These are phyloP conservation scores for Mythimna loreyi DNA, from an alignment of 2,888 invertebrate genomes.

Conservation along the genomic window DNA sequence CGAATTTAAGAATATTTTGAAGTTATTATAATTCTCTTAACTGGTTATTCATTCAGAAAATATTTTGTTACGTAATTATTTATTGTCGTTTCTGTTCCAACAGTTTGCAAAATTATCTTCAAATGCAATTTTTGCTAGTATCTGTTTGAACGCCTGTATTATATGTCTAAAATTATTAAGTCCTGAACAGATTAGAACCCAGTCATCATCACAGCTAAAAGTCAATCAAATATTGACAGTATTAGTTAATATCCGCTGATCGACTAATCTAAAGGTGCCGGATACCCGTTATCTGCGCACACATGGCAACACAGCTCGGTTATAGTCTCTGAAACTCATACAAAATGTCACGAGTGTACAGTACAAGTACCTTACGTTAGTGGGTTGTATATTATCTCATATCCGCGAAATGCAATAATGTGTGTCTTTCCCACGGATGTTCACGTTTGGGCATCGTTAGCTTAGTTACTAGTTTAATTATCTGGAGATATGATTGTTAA, in stretches of 20 bases:
- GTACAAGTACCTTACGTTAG: slow-evolving; percentile 45
- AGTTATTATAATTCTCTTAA: slow-evolving; percentile 15
- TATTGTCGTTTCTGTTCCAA: slow-evolving; percentile 1
- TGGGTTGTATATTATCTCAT: slow-evolving; percentile 76
- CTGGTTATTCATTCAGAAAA: not conserved
- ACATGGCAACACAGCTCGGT: slow-evolving; percentile 55
- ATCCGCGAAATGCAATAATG: slow-evolving; percentile 80
- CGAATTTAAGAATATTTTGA: slow-evolving; percentile 27
- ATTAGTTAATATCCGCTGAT: slow-evolving; percentile 76
- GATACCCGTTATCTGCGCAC: slow-evolving; percentile 75
- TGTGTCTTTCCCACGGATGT: slow-evolving; percentile 86
- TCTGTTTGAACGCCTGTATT: no score
- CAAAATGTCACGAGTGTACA: slow-evolving; percentile 53
- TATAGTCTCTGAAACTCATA: slow-evolving; percentile 39
- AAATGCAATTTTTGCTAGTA: no score
- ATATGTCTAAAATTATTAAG: not conserved
- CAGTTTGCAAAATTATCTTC: not conserved
- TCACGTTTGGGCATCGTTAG: slow-evolving; percentile 62
- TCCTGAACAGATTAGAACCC: not conserved
- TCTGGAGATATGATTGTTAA: slow-evolving; percentile 24
- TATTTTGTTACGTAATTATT: slow-evolving; percentile 18
- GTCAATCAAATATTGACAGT: slow-evolving; percentile 63
- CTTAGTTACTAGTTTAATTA: slow-evolving; percentile 26
- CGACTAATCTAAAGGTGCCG: slow-evolving; percentile 83
- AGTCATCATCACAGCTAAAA: slow-evolving; percentile 21